Evolutionary conservation across 2,113 vertebrate genomes (phyloP).

Genomic region (Nothocercus julius): DNA sequence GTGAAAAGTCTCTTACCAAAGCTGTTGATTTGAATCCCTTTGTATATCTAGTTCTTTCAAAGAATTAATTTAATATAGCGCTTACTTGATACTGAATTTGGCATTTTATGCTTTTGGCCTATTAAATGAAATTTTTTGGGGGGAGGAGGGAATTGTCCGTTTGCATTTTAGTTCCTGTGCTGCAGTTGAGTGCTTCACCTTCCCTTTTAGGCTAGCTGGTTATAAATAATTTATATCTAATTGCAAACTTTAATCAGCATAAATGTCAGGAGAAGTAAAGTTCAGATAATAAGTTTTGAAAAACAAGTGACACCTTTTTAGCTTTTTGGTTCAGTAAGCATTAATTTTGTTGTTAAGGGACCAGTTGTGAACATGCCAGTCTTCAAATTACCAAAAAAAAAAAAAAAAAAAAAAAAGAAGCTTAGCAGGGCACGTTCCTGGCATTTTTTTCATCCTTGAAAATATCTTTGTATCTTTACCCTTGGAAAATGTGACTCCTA

Average conservation of each 20-base stretch:
- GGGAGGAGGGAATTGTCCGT: neutral
- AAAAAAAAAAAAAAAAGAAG: neutral
- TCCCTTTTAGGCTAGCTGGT: neutral
- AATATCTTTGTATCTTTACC: neutral
- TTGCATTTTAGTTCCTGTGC: neutral
- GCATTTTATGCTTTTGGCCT: neutral
- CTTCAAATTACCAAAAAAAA: neutral
- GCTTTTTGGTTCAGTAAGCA: slow-evolving; percentile 26
- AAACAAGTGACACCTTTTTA: neutral
- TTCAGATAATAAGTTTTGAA: neutral
- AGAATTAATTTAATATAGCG: neutral
- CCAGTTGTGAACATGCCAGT: neutral
- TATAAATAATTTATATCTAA: slow-evolving; percentile 13
- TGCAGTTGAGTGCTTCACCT: neutral
- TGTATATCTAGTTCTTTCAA: neutral
- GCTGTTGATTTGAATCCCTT: neutral
- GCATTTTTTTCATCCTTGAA: neutral
- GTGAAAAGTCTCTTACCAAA: neutral
- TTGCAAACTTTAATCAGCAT: slow-evolving; percentile 19
- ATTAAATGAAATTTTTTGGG: neutral
- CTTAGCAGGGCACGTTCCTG: neutral
- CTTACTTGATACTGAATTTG: neutral
- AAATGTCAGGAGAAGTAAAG: neutral
- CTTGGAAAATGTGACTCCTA: neutral
- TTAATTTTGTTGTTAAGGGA: neutral